These are phyloP conservation scores for Cottoperca gobio DNA, from an alignment of 2,797 vertebrate species.

Conservation along the genomic window DNA sequence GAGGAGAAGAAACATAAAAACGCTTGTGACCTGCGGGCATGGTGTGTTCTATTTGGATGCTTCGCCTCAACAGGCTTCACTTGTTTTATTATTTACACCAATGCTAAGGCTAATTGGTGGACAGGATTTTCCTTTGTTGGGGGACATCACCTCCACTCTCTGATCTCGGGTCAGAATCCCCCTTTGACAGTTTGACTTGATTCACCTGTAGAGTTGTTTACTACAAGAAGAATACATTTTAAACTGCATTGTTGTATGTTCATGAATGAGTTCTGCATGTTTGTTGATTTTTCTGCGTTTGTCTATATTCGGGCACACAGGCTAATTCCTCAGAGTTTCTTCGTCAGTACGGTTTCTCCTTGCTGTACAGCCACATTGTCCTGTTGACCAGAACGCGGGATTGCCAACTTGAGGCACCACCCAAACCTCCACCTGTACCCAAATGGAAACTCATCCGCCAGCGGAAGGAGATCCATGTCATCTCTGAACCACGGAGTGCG, in stretches of 20 bases:
- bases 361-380: slow-evolving; percentile 88
- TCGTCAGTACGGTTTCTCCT: slow-evolving; percentile 89
- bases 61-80: slow-evolving; percentile 52
- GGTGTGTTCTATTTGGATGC: slow-evolving; percentile 64
- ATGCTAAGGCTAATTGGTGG: slow-evolving; percentile 41
- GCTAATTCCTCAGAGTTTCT: slow-evolving; percentile 88
- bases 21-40: slow-evolving; percentile 53
- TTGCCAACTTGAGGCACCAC: slow-evolving; percentile 83
- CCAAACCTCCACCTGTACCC: slow-evolving; percentile 80
- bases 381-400: slow-evolving; percentile 89
- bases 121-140: slow-evolving; percentile 13
- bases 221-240: neutral
- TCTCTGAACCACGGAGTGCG: slow-evolving; percentile 90
- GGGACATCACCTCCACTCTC: slow-evolving; percentile 9
- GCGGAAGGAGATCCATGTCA: slow-evolving; percentile 82
- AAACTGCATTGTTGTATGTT: neutral
- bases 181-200: slow-evolving; percentile 5
- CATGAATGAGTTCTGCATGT: neutral
- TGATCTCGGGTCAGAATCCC: slow-evolving; percentile 7
- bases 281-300: slow-evolving; percentile 44
- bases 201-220: neutral
- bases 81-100: slow-evolving; percentile 63
- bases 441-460: slow-evolving; percentile 91
- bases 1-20: slow-evolving; percentile 46
- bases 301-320: slow-evolving; percentile 71